A percentile compares a stretch with the other conserved stretches of the same genome.
phyloP scores from a whole-genome alignment of 1,140 invertebrate species.

The Bombus polaris region DNA sequence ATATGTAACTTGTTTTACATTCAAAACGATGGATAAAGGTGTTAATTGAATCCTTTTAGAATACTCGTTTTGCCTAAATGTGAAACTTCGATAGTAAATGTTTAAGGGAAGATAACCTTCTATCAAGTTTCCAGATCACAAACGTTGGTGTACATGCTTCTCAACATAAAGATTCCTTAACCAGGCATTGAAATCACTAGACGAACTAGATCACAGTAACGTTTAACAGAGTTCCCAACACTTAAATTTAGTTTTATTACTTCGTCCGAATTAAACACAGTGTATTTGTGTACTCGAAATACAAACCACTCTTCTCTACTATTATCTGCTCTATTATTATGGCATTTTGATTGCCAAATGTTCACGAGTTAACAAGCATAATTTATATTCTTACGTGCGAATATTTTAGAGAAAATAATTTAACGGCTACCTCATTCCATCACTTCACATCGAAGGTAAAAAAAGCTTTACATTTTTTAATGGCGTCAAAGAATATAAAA shows the following conservation, averaged over 20 bases:
- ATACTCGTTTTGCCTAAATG: background rate
- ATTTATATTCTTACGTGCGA: background rate
- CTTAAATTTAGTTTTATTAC: background rate
- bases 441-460: too few relatives aligned
- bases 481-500: background rate
- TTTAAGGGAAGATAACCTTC: background rate
- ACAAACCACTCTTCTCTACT: too few relatives aligned
- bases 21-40: background rate
- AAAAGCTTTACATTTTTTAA: background rate
- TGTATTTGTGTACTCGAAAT: background rate
- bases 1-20: background rate
- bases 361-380: too few relatives aligned
- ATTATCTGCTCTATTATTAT: too few relatives aligned
- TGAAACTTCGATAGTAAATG: background rate
- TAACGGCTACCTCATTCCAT: too few relatives aligned
- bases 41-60: background rate
- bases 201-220: background rate
- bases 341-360: too few relatives aligned
- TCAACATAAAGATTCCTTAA: too few relatives aligned
- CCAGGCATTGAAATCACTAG: constrained; percentile 29
- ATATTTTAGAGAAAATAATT: background rate
- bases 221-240: background rate
- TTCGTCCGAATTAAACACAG: background rate
- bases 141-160: background rate
- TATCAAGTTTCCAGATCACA: background rate